phyloP scores from a whole-genome alignment of 1,140 invertebrate species.

The Drosophila eugracilis region DNA sequence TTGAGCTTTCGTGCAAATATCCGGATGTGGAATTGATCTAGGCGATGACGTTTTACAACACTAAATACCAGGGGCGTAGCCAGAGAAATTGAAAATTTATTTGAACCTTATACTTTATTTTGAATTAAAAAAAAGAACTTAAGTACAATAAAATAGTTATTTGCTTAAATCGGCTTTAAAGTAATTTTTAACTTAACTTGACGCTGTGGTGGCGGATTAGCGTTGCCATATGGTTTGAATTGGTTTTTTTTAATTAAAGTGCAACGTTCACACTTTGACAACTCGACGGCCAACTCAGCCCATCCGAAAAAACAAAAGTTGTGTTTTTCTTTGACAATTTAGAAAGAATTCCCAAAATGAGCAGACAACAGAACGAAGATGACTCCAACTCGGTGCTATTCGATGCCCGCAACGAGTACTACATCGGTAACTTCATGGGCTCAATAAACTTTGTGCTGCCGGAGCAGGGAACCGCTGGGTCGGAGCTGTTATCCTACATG shows the following conservation, averaged over 20 bases:
- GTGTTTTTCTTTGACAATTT: constrained; percentile 13
- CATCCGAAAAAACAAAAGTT: constrained; percentile 35
- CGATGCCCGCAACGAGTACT: constrained; percentile 82
- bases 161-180: no score
- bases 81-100: no score
- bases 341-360: constrained; percentile 56
- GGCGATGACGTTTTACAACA: not conserved
- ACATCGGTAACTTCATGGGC: constrained; percentile 83
- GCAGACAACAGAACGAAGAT: constrained; percentile 74
- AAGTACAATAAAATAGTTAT: no score
- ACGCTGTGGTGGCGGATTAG: no score
- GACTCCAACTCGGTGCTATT: constrained; percentile 76
- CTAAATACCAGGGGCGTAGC: not conserved
- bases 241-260: not conserved
- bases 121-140: no score
- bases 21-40: not conserved
- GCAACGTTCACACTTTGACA: constrained; percentile 21
- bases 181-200: no score
- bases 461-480: constrained; percentile 72
- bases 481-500: constrained; percentile 79
- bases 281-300: constrained; percentile 67
- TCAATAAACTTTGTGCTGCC: constrained; percentile 83
- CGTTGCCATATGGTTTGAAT: not conserved
- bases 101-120: no score
- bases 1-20: constrained; percentile 11